A percentile compares a stretch with the other conserved stretches of the same genome.
phyloP scores from a whole-genome alignment of 1,140 invertebrate species.

The Bicyclus anynana region DNA sequence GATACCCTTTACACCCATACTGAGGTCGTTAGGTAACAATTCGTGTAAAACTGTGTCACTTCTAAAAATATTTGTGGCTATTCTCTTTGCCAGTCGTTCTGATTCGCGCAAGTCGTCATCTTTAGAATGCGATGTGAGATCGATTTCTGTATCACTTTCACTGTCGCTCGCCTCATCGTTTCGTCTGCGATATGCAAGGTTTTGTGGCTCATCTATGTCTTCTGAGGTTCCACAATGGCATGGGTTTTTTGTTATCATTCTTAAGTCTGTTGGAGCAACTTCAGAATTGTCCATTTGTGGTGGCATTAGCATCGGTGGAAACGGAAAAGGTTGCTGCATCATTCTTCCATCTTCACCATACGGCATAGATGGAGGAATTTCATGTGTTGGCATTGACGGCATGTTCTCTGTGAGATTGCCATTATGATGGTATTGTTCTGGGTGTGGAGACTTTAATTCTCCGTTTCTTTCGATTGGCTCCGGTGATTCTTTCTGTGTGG shows the following conservation, averaged over 20 bases:
- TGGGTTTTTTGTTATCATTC: constrained; percentile 47
- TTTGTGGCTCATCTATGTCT: constrained; percentile 55
- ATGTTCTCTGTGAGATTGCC: constrained; percentile 40
- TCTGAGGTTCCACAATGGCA: constrained; percentile 51
- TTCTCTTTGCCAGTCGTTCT: constrained; percentile 60
- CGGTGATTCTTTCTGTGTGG: constrained; percentile 51
- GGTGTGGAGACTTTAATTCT: constrained; percentile 52
- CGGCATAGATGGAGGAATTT: constrained; percentile 45
- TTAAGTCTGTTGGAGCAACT: constrained; percentile 63
- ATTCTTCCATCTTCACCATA: constrained; percentile 50
- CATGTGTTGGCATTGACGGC: constrained; percentile 39
- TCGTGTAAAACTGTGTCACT: constrained; percentile 67
- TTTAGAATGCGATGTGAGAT: constrained; percentile 73
- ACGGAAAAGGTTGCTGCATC: constrained; percentile 49
- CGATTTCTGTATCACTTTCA: constrained; percentile 73
- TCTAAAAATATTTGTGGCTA: constrained; percentile 67
- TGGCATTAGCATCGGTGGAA: constrained; percentile 54
- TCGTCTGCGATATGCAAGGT: constrained; percentile 52
- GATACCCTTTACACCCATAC: constrained; percentile 53
- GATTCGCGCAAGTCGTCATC: constrained; percentile 71
- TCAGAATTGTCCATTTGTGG: constrained; percentile 45
- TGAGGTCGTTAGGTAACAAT: constrained; percentile 72
- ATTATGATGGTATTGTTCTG: constrained; percentile 54
- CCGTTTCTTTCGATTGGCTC: constrained; percentile 49
- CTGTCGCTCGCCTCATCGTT: constrained; percentile 57